phyloP scores from a whole-genome alignment of 2,888 invertebrate species.

The Zaprionus lineosus region DNA sequence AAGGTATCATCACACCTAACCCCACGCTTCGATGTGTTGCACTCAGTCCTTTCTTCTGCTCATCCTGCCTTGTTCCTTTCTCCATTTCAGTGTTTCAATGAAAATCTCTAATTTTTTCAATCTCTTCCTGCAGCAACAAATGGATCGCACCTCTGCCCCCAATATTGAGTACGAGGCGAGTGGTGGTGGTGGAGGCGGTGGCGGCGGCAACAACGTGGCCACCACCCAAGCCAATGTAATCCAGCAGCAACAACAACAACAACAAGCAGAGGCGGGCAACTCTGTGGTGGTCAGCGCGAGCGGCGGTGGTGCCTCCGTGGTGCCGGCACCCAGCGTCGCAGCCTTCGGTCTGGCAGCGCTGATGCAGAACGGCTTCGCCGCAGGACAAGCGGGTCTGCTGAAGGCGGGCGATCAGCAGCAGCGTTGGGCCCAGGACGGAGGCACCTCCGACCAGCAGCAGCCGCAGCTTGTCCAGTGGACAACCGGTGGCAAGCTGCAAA shows the following conservation, averaged over 20 bases:
- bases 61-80: neutral
- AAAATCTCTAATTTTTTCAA: neutral
- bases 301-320: conserved; percentile 67
- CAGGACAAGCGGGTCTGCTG: conserved; percentile 78
- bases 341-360: conserved; percentile 89
- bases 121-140: conserved; percentile 69
- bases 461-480: conserved; percentile 81
- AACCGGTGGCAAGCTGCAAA: conserved; percentile 91
- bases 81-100: neutral
- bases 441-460: conserved; percentile 62
- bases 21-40: too few relatives aligned
- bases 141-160: conserved; percentile 82
- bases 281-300: conserved; percentile 75
- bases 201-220: conserved; percentile 62
- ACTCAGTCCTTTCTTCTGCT: too few relatives aligned
- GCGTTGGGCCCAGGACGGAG: conserved; percentile 67
- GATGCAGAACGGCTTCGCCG: conserved; percentile 85
- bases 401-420: conserved; percentile 74
- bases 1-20: too few relatives aligned
- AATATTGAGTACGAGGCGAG: conserved; percentile 83
- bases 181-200: conserved; percentile 60
- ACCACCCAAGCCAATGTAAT: conserved; percentile 70
- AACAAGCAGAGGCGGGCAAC: conserved; percentile 58
- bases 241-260: conserved; percentile 63
- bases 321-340: conserved; percentile 63